These are phyloP conservation scores for Tachina grossa DNA, from an alignment of 2,888 invertebrate species.

Conservation along the genomic window DNA sequence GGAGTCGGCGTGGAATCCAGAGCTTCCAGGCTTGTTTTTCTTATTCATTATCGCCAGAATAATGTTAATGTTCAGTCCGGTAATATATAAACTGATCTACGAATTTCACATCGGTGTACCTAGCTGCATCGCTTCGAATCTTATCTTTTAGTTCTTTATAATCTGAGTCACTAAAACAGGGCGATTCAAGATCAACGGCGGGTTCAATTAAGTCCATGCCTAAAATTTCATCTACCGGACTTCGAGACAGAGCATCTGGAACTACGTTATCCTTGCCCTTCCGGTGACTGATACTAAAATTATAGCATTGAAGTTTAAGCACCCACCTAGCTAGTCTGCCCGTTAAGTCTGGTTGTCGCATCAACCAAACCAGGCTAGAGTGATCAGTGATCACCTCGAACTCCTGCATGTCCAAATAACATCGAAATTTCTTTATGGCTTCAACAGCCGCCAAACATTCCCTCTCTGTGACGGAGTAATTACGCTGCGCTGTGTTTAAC, in stretches of 20 bases:
- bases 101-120: not conserved
- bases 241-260: constrained; percentile 36
- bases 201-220: not conserved
- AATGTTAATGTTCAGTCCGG: constrained; percentile 4
- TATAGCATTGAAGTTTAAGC: constrained; percentile 12
- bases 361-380: constrained; percentile 31
- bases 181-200: constrained; percentile 7
- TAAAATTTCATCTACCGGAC: constrained; percentile 2
- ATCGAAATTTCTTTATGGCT: constrained; percentile 23
- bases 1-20: not conserved
- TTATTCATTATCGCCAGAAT: not conserved
- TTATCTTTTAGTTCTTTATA: not conserved
- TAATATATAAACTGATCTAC: constrained; percentile 17
- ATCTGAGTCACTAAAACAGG: not conserved
- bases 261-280: constrained; percentile 35
- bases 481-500: not conserved
- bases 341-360: not conserved
- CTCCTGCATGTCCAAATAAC: constrained; percentile 6
- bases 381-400: constrained; percentile 57
- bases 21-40: not conserved
- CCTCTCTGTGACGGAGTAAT: not conserved
- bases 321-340: constrained; percentile 47
- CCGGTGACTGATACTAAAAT: constrained; percentile 26
- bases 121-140: not conserved
- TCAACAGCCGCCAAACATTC: not conserved